Conservation (phyloP, 2,888 invertebrate genomes). For the Tigriopus californicus region DNA sequence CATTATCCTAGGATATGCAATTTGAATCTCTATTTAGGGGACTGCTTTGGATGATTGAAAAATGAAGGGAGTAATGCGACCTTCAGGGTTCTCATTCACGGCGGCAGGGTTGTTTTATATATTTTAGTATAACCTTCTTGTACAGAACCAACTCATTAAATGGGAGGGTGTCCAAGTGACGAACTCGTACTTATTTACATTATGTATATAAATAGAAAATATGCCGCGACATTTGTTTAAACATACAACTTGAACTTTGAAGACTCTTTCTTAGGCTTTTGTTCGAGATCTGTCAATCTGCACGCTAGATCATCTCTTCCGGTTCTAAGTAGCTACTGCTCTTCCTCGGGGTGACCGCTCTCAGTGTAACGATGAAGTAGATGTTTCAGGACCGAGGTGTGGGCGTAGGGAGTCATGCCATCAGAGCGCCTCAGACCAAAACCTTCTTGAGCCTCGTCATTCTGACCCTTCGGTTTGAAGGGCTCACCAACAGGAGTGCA, state of each 20-base stretch:
- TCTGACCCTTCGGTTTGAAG: not conserved
- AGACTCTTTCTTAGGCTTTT: not conserved
- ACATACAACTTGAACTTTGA: no score
- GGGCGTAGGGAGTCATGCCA: not conserved
- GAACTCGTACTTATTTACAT: no score
- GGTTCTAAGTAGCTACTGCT: not conserved
- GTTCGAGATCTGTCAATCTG: not conserved
- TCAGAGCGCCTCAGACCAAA: no score
- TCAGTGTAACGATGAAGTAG: constrained; percentile 10
- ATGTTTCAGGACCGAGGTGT: constrained; percentile 12
- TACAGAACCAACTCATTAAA: no score
- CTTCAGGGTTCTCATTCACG: no score
- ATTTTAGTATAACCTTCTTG: no score
- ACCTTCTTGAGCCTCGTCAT: not conserved
- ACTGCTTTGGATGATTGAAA: not conserved
- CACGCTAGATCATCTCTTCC: no score
- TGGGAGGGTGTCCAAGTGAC: no score
- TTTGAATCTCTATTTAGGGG: not conserved
- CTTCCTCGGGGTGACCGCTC: not conserved
- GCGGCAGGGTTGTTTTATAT: no score
- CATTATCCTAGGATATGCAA: not conserved
- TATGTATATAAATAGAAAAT: no score
- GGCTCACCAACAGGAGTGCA: not conserved
- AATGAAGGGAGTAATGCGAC: no score
- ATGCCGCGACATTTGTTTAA: no score